Evolutionary conservation across 1,140 invertebrate genomes (phyloP), one percentile per base, ranked within the genome.

Genomic region (Zaprionus vittiger): DNA sequence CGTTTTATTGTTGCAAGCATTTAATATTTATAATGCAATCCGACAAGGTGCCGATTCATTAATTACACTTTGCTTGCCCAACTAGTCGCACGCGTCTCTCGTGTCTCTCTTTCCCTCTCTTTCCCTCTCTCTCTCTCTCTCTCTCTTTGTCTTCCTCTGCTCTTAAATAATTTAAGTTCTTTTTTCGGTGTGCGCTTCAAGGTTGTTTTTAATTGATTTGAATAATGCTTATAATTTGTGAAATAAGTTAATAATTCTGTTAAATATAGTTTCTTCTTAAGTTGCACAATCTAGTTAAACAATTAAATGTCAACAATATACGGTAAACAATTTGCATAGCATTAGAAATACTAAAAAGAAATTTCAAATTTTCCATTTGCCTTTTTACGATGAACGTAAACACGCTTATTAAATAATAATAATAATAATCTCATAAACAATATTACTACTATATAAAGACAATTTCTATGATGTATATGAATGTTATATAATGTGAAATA

Each of bases 361-460:
- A 52, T 11, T 24, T 52, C 20, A 22, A 52, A 52, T 52, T 52
- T 52, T 52, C 47, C 47, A 52, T 14, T 17, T 52, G 47, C 47
- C 47, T 52, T 52, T 52, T 52, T 4, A 52, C 17, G 20, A 22
- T 5, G 0, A 52, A 12, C 47, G 47, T 52, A 52, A 52, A 52
- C 47, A 52, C 11, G 47, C 20, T 52, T 24, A 52, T 52, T 52
- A 52, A 52, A 52, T 12, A 52, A 52, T 49, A 52, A 49, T 9
- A 47, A 52, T 14, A 52, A 24, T 47, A n/a, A 47, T 47, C n/a
- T 47, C 47, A 52, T 24, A 24, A 17, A 52, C n/a, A 49, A 17
- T 20, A 11, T 49, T 11, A 34, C 31, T 34, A 34, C 3, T 49
- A 20, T 17, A 49, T 20, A 49, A 49, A 52, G 22, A 52, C 11